Evolutionary conservation across 1,140 invertebrate genomes (phyloP).

Genomic region (Nasonia giraulti): DNA sequence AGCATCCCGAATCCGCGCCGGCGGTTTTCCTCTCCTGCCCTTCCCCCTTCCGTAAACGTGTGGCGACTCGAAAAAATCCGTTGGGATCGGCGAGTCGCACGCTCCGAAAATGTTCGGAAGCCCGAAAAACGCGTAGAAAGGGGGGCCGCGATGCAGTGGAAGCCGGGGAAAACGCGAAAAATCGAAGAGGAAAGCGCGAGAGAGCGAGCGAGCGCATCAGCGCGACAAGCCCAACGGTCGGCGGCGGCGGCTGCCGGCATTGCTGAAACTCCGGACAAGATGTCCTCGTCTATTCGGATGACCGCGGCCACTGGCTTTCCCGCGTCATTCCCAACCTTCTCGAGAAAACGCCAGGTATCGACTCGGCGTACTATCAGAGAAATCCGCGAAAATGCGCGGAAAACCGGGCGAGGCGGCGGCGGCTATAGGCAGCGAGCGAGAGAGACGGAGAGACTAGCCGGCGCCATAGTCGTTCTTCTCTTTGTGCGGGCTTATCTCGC

Average conservation of each 20-base stretch:
- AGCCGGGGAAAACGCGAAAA: not conserved
- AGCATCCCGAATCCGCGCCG: not conserved
- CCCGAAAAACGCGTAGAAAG: not conserved
- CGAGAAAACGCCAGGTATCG: not conserved
- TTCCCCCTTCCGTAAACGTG: not conserved
- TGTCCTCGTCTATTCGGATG: not conserved
- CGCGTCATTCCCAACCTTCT: not conserved
- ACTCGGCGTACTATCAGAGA: slow-evolving; percentile 28
- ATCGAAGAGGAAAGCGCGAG: not conserved
- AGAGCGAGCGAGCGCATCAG: not conserved
- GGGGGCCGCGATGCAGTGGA: not conserved
- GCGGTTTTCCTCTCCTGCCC: not conserved
- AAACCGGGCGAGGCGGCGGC: slow-evolving; percentile 27
- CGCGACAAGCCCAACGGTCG: slow-evolving; percentile 29
- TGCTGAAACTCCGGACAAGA: not conserved
- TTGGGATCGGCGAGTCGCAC: not conserved
- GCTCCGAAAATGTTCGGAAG: not conserved
- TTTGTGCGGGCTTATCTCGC: not conserved
- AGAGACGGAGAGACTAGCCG: not conserved
- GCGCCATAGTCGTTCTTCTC: slow-evolving; percentile 1
- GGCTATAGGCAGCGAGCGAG: not conserved
- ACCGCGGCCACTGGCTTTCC: not conserved
- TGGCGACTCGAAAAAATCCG: not conserved
- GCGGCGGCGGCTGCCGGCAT: slow-evolving; percentile 19
- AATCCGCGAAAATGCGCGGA: not conserved